Conservation (phyloP, 2,888 invertebrate genomes). For the Volucella inflata region DNA sequence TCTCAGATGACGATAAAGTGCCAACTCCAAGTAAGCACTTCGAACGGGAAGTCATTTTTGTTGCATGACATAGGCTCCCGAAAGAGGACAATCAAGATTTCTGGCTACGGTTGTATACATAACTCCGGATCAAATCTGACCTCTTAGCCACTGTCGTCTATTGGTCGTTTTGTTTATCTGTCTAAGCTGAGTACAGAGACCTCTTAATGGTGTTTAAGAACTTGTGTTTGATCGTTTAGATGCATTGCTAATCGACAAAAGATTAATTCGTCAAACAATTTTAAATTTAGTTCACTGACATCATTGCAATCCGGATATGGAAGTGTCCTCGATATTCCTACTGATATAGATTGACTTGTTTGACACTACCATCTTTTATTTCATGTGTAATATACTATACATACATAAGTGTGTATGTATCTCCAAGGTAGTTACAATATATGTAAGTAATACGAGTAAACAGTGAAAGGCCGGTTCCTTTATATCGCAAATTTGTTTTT, state of each 20-base stretch:
- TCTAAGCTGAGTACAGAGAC: neutral
- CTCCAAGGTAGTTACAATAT: constrained; percentile 18
- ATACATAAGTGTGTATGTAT: neutral
- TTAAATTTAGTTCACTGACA: constrained; percentile 15
- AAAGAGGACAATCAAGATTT: constrained; percentile 3
- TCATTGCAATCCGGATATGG: constrained; percentile 56
- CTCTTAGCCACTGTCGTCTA: neutral
- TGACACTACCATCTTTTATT: constrained; percentile 38
- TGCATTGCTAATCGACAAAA: neutral
- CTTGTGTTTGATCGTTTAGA: neutral
- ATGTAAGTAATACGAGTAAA: constrained; percentile 25
- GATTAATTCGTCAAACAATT: neutral
- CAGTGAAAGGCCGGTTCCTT: constrained; percentile 59
- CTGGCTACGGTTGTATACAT: neutral
- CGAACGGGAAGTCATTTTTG: constrained; percentile 21
- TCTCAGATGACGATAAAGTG: neutral
- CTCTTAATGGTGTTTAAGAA: neutral
- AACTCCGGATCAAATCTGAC: neutral
- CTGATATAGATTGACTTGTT: constrained; percentile 40
- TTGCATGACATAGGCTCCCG: constrained; percentile 4
- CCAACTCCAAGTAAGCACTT: constrained; percentile 11
- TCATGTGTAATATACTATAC: constrained; percentile 36
- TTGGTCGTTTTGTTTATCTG: neutral
- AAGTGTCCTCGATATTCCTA: constrained; percentile 48
- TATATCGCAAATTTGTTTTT: constrained; percentile 21